Base-by-base conservation (phyloP, 2,888 invertebrate species). In the Caenorhabditis sp. region DNA sequence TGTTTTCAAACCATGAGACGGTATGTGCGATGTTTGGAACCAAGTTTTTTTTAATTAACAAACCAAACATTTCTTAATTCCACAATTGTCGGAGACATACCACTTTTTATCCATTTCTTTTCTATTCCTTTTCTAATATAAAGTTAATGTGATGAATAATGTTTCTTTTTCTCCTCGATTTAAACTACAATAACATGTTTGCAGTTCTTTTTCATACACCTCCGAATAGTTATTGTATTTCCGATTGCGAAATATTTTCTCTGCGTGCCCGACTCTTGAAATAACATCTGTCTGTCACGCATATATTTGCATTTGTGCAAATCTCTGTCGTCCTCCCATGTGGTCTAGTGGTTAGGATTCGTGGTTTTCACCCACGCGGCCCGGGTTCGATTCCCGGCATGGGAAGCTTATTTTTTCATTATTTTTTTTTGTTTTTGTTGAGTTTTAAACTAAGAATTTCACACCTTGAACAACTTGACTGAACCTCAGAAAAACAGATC, bases 341-440 rank as follows among this genome's bases (percentile, higher is more conserved):
- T 58, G 57, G 57, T 58, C 57, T 58, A 58, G 57, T 58, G 57
- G 57, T 58, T 58, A 58, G 57, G 57, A 58, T 58, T 58, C 79
- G 84, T 84, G 85, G 85, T 84, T 85, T 85, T 85, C 85, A 85
- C 85, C 85, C 85, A 84, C 84, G 81, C 85, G 85, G 85, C 86
- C 84, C 86, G 86, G 85, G 85, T 85, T 86, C 85, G 85, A 85
- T 86, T 85, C 85, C 85, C 85, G 86, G 85, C 86, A 85, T 81
- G 82, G 84, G 67, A 73, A 70, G 66, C 57, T 58, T 12, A 43
- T 14, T 43, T 43, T 43, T 43, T 43, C 17, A 12, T 43, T 10
- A 12, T 43, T 43, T 43, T 43, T 43, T 43, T 43, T 43, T 17
- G 14, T 43, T 43, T 43, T 43, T 17, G 17, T 14, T 10, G 17